Evolutionary conservation across 2,888 invertebrate species (phyloP), one percentile per base, ranked within the genome.

Genomic region (Cataglyphis altisquamis): DNA sequence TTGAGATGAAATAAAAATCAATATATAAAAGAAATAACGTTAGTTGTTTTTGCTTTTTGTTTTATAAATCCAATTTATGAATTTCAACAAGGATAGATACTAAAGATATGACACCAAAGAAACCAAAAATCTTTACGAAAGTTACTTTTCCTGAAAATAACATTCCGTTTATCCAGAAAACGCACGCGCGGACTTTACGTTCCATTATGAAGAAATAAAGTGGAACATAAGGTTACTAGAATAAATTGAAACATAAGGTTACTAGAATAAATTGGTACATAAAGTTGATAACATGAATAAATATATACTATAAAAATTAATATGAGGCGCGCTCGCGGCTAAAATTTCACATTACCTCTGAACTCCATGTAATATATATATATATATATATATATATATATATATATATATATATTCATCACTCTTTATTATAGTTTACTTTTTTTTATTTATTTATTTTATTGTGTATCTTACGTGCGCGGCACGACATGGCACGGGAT

Each of bases 391-490:
- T 25, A 25, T 25, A 25, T 25, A 25, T 25, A 25, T 25, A 25
- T 25, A 25, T 25, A 25, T 25, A 25, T 25, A 25, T 25, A 25
- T 29, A 29, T 29, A 45, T 75, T 52, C 36, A 52, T 18, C 15
- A 45, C 12, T 63, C 32, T 45, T 62, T 62, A 36, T 36, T 66
- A 64, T 12, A 15, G 18, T 1, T 64, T 15, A 12, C 18, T 39
- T 55, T 55, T 45, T 67, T 36, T 75, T 52, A 15, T 45, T 45
- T 45, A 15, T 10, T n/a, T 18, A 18, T 15, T 66, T 66, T 52
- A 39, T 55, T 39, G 52, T 29, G 66, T 75, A 52, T 18, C 66
- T 75, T 75, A 39, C 25, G 39, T 52, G 25, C 64, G 6, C 57
- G 25, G 72, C 41, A 6, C 18, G 52, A n/a, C 52, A 25, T 18